A percentile compares a stretch with the other conserved stretches of the same genome.
phyloP scores from a whole-genome alignment of 2,797 vertebrate species.

The Helicolenus hilgendorfi region DNA sequence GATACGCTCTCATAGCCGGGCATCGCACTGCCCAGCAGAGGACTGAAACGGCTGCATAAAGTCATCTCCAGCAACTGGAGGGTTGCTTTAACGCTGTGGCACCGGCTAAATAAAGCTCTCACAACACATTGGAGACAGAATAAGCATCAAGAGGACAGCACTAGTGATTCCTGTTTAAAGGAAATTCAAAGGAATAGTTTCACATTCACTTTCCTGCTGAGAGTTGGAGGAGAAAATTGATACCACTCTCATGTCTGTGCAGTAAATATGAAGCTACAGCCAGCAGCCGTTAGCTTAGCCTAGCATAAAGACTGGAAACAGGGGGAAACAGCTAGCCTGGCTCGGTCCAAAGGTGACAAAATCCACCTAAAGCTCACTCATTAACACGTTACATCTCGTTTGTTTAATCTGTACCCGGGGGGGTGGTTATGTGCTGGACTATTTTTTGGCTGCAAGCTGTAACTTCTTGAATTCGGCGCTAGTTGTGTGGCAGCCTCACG shows the following conservation, averaged over 20 bases:
- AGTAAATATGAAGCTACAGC: neutral
- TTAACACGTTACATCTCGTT: neutral
- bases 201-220: neutral
- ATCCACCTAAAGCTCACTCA: neutral
- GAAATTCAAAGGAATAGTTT: neutral
- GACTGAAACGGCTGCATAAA: slow-evolving; percentile 54
- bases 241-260: neutral
- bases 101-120: slow-evolving; percentile 50
- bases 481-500: neutral
- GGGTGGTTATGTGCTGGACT: too few species aligned
- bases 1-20: slow-evolving; percentile 61
- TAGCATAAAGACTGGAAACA: neutral
- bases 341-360: neutral
- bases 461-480: neutral
- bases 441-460: neutral
- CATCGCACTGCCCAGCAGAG: slow-evolving; percentile 50
- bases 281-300: neutral
- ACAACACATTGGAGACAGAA: neutral
- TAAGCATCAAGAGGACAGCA: neutral
- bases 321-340: neutral
- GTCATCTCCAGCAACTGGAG: slow-evolving; percentile 56
- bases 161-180: neutral
- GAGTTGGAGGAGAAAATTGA: neutral
- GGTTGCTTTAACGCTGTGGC: slow-evolving; percentile 36
- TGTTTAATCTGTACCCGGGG: neutral